Evolutionary conservation across 2,113 vertebrate species (phyloP).

Genomic region (Silurus meridionalis): DNA sequence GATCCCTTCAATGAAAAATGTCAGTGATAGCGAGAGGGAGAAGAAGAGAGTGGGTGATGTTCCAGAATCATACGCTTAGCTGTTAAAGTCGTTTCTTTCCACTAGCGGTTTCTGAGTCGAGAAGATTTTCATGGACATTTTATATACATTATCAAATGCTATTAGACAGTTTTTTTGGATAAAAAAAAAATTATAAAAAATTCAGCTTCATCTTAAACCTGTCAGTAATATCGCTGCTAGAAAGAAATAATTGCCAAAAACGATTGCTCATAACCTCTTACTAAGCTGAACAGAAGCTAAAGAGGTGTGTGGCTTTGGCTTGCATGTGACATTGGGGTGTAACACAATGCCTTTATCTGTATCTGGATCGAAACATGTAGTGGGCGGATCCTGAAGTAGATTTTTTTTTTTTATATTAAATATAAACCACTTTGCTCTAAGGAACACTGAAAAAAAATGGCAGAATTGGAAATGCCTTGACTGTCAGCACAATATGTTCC

Average conservation of each 20-base stretch:
- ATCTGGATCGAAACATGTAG: background rate
- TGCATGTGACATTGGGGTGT: background rate
- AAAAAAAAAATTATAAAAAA: too few relatives aligned
- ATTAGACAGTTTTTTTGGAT: background rate
- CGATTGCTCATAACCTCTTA: background rate
- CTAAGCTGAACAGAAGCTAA: background rate
- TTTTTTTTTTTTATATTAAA: background rate
- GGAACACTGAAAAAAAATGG: background rate
- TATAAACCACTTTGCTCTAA: background rate
- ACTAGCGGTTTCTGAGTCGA: slow-evolving; percentile 33
- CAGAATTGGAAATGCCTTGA: background rate
- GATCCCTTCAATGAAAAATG: background rate
- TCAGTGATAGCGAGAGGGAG: background rate
- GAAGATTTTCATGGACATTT: slow-evolving; percentile 40
- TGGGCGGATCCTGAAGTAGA: background rate
- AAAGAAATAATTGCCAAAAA: background rate
- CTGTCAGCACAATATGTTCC: background rate
- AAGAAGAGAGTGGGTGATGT: background rate
- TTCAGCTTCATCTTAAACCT: background rate
- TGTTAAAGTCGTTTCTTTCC: slow-evolving; percentile 49
- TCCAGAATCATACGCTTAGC: slow-evolving; percentile 31
- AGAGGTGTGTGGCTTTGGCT: background rate
- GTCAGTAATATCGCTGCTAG: background rate
- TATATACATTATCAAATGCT: slow-evolving; percentile 43
- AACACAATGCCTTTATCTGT: background rate